Evolutionary conservation across 2,113 vertebrate species (phyloP).

Genomic region (Spilogale gracilis): DNA sequence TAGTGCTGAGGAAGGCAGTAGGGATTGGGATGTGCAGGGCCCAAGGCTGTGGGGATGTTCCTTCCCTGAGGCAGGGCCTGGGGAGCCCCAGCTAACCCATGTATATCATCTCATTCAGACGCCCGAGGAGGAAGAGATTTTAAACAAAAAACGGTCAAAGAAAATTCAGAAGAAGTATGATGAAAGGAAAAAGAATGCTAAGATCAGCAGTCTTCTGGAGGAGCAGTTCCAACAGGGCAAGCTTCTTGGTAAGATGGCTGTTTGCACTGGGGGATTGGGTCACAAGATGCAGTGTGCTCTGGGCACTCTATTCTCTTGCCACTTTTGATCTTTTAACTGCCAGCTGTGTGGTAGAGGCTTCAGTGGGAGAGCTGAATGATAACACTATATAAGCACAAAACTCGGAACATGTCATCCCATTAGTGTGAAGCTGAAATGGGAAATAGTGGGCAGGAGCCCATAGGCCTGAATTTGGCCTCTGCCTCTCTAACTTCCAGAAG

Average conservation of each 20-base stretch:
- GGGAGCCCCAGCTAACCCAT: background rate
- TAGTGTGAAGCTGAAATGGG: background rate
- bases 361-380: background rate
- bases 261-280: background rate
- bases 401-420: background rate
- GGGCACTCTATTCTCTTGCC: background rate
- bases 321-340: background rate
- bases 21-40: background rate
- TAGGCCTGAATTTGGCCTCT: background rate
- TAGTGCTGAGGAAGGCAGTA: constrained; percentile 91
- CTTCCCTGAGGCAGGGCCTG: background rate
- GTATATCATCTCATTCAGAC: constrained; percentile 87
- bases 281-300: rapidly evolving
- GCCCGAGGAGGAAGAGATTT: constrained; percentile 97
- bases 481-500: background rate
- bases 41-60: background rate
- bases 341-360: background rate
- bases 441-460: background rate
- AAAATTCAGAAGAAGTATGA: constrained; percentile 98
- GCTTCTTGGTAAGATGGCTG: constrained; percentile 93
- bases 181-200: constrained; percentile 95
- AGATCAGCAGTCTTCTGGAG: constrained; percentile 96
- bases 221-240: constrained; percentile 99
- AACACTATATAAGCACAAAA: background rate
- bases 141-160: constrained; percentile 99